These are phyloP conservation scores for Hetaerina americana DNA, from an alignment of 1,140 invertebrate species.

Conservation along the genomic window DNA sequence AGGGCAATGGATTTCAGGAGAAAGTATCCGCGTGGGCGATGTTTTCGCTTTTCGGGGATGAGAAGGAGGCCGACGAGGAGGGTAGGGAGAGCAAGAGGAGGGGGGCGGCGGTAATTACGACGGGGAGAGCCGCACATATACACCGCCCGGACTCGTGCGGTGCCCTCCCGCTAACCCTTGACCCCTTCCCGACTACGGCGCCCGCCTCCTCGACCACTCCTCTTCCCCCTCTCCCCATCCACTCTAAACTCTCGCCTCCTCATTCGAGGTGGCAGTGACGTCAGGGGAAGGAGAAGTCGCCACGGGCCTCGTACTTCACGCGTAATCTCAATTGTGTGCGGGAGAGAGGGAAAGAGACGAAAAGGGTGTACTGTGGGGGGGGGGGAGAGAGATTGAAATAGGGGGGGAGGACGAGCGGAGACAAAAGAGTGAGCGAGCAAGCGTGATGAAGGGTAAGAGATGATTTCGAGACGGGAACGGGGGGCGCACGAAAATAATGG, in stretches of 20 bases:
- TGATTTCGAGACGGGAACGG: too few species aligned
- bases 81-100: too few species aligned
- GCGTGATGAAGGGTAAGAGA: too few species aligned
- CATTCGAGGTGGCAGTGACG: neutral
- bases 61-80: neutral
- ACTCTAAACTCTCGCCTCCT: too few species aligned
- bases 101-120: too few species aligned
- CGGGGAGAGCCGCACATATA: too few species aligned
- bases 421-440: too few species aligned
- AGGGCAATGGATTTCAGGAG: neutral
- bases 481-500: too few species aligned
- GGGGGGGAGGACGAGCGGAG: too few species aligned
- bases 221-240: neutral
- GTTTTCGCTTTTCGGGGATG: neutral
- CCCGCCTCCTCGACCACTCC: neutral
- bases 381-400: neutral
- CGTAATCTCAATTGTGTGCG: neutral
- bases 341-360: neutral
- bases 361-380: neutral
- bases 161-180: neutral
- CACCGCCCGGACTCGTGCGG: neutral
- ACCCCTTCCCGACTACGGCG: neutral
- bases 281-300: neutral
- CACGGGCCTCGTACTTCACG: neutral
- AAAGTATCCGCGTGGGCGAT: neutral